Conservation (phyloP, 2,888 invertebrate genomes). For the Dioctria rufipes region DNA sequence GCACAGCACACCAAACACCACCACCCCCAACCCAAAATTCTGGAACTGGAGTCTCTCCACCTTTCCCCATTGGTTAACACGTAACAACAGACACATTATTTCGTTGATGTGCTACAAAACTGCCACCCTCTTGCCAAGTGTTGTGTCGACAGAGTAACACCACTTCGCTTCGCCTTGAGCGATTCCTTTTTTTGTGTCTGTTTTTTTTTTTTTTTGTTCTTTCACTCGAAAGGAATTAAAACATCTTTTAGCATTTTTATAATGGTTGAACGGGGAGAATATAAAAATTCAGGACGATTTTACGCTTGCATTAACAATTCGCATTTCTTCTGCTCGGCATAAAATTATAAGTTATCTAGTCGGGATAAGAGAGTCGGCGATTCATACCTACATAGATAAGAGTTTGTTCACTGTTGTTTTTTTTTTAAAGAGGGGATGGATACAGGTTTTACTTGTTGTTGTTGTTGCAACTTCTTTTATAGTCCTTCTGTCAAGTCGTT, state of each 20-base stretch:
- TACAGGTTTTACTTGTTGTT: too few species aligned
- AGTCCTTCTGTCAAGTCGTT: too few species aligned
- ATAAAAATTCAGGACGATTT: constrained; percentile 19
- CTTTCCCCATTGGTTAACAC: background rate
- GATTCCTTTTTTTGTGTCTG: constrained; percentile 20
- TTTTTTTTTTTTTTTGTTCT: constrained; percentile 31
- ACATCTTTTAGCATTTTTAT: constrained; percentile 27
- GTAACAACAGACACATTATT: constrained; percentile 23
- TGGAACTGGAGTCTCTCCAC: background rate
- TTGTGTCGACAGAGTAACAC: constrained; percentile 30
- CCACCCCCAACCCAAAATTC: background rate
- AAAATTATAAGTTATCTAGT: too few species aligned
- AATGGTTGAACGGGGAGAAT: background rate
- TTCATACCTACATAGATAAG: too few species aligned
- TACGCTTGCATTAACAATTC: constrained; percentile 34
- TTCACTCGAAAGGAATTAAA: constrained; percentile 13
- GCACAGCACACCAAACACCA: constrained; percentile 27
- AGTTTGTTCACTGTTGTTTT: too few species aligned
- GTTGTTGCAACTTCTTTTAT: too few species aligned
- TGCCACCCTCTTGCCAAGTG: constrained; percentile 19
- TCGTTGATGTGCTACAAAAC: background rate
- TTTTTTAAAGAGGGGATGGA: too few species aligned
- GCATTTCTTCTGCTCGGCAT: too few species aligned
- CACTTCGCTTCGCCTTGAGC: constrained; percentile 24
- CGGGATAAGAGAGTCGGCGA: too few species aligned